phyloP scores from a whole-genome alignment of 2,888 invertebrate species.

The Serrognathus titanus region DNA sequence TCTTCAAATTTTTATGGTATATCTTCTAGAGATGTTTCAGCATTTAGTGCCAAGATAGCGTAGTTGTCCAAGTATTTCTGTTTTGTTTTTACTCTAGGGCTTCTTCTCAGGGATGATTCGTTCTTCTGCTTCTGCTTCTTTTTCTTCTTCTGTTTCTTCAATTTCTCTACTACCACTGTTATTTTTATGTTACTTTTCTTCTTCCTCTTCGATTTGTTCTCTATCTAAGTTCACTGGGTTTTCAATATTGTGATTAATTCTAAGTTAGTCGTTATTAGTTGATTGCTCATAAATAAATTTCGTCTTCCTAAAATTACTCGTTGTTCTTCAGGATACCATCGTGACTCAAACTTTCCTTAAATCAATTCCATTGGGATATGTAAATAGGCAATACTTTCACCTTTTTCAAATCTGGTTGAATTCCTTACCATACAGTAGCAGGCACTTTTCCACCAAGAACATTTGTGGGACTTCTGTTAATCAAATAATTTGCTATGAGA shows the following conservation, averaged over 20 bases:
- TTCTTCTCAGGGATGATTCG: background rate
- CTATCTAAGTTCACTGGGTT: background rate
- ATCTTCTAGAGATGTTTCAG: background rate
- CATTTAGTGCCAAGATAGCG: background rate
- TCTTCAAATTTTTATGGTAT: constrained; percentile 5
- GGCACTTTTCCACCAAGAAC: constrained; percentile 20
- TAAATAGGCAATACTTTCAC: background rate
- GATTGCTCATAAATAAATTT: background rate
- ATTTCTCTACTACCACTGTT: background rate
- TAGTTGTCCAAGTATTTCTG: background rate
- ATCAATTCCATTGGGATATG: background rate
- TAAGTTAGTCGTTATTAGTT: no score
- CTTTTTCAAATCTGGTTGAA: background rate
- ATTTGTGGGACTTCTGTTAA: constrained; percentile 24
- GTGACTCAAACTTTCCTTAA: background rate
- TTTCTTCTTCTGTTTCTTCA: background rate
- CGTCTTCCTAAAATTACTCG: background rate
- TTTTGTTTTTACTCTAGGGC: background rate
- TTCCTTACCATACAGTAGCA: constrained; percentile 5
- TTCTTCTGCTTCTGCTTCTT: background rate
- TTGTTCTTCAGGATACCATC: background rate
- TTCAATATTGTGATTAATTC: background rate
- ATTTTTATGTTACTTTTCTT: background rate
- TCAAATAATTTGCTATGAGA: constrained; percentile 24
- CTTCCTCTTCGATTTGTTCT: background rate